Evolutionary conservation across 2,113 vertebrate genomes (phyloP).

Genomic region (Corvus hawaiiensis): DNA sequence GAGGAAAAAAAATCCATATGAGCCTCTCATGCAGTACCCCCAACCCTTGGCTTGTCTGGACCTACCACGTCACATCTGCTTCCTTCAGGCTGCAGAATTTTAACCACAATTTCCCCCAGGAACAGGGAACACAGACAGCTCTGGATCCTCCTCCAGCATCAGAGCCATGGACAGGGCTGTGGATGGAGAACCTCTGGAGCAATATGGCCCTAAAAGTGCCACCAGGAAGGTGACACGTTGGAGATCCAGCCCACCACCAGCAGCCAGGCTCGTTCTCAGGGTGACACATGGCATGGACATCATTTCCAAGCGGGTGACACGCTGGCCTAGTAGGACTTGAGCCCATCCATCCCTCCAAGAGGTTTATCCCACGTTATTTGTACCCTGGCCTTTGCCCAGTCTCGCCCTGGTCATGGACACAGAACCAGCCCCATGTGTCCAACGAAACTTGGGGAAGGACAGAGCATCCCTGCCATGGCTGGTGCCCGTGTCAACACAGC

Average conservation of each 20-base stretch:
- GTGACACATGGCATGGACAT: rapidly evolving
- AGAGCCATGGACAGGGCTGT: background rate
- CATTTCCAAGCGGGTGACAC: background rate
- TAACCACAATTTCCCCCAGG: background rate
- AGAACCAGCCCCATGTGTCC: background rate
- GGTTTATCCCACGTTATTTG: background rate
- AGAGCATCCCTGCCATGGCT: background rate
- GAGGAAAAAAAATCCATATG: rapidly evolving
- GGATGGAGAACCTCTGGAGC: background rate
- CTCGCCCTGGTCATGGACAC: background rate
- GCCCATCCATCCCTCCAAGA: background rate
- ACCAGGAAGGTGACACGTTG: rapidly evolving
- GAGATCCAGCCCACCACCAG: background rate
- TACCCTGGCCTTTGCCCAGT: background rate
- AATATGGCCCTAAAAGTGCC: rapidly evolving
- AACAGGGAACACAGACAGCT: background rate
- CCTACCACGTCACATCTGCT: background rate
- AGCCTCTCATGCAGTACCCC: background rate
- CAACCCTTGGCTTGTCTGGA: background rate
- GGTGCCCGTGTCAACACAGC: background rate
- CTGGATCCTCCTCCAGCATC: background rate
- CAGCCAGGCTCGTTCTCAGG: background rate
- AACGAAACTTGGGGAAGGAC: background rate
- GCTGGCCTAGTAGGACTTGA: slow-evolving; percentile 1
- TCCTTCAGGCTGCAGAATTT: background rate